Conservation (phyloP, 2,888 invertebrate species). For the Xestia sexstrigata region DNA sequence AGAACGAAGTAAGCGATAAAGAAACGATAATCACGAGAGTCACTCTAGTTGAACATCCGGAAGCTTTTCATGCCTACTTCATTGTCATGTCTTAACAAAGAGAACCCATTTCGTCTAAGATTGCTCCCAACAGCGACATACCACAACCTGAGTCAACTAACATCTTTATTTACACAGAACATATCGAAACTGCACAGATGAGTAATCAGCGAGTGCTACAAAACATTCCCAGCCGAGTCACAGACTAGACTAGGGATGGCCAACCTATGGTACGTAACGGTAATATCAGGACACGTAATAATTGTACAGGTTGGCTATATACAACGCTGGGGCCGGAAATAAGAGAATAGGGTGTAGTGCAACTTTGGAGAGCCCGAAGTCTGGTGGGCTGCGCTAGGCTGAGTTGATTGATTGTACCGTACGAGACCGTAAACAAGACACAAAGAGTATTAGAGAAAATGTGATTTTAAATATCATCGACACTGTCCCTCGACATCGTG, state of each 20-base stretch:
- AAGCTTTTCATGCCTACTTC: not conserved
- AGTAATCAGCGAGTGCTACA: slow-evolving; percentile 41
- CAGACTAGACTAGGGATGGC: slow-evolving; percentile 32
- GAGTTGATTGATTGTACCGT: not conserved
- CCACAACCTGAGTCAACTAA: slow-evolving; percentile 36
- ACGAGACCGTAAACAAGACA: not conserved
- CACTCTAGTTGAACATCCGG: not conserved
- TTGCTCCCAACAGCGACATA: slow-evolving; percentile 29
- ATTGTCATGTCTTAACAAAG: slow-evolving; percentile 13
- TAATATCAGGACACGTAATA: not conserved
- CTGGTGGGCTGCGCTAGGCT: not conserved
- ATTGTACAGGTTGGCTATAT: not conserved
- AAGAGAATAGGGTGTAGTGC: not conserved
- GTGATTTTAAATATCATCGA: not conserved
- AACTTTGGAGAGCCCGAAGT: not conserved
- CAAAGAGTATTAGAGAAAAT: not conserved
- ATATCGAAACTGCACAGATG: slow-evolving; percentile 32
- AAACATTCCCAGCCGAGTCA: slow-evolving; percentile 52
- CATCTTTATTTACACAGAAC: slow-evolving; percentile 27
- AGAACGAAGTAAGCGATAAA: not conserved
- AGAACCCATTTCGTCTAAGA: not conserved
- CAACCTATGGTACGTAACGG: not conserved
- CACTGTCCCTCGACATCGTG: not conserved
- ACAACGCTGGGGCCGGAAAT: not conserved
- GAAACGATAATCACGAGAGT: not conserved